Percentiles rank a stretch among this genome's conserved stretches.
These are phyloP conservation scores for Jacana jacana DNA, from an alignment of 2,113 vertebrate genomes.

Conservation along the genomic window DNA sequence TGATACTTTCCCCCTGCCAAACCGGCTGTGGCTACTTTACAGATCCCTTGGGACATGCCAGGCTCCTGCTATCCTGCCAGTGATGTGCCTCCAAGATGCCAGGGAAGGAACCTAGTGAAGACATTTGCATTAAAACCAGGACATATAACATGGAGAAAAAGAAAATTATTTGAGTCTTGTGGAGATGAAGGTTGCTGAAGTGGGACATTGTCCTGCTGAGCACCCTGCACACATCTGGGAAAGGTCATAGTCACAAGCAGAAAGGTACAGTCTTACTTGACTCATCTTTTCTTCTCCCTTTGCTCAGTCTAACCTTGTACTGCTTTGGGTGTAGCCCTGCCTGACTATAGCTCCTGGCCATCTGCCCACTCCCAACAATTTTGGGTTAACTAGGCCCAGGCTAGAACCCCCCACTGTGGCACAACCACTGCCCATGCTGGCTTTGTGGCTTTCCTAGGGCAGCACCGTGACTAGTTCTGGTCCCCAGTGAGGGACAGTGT, in stretches of 20 bases:
- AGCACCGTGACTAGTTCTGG: neutral
- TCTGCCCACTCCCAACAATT: neutral
- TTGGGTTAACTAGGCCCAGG: neutral
- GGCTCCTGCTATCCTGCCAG: neutral
- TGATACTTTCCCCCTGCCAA: neutral
- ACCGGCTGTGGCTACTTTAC: neutral
- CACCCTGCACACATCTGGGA: neutral
- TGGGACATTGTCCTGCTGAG: neutral
- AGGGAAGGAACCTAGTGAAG: neutral
- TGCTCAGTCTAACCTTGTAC: neutral
- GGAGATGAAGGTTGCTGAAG: neutral
- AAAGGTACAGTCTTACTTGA: neutral
- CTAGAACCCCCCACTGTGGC: neutral
- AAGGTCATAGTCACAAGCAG: neutral
- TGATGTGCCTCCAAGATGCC: accelerated
- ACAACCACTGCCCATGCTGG: neutral
- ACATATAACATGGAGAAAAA: neutral
- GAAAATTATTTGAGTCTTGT: neutral
- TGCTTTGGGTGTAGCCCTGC: neutral
- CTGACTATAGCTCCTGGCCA: neutral
- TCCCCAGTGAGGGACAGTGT: neutral
- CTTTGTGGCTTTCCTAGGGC: neutral
- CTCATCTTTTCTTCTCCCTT: neutral
- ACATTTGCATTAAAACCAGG: accelerated
- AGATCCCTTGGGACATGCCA: neutral